Conservation (phyloP, 1,140 invertebrate genomes). For the Hyphantria cunea region DNA sequence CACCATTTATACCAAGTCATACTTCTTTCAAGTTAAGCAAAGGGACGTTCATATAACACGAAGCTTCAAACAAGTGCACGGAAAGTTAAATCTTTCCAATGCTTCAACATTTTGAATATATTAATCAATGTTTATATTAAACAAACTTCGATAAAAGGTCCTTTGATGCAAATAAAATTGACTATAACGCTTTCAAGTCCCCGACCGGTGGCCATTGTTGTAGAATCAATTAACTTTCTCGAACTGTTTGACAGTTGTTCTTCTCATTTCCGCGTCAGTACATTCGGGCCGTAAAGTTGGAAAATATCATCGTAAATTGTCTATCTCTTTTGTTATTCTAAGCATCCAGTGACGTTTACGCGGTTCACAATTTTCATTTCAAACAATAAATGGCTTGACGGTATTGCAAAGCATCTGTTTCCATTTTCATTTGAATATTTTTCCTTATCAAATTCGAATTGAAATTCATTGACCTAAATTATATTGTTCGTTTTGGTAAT, state of each 20-base stretch:
- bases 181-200: conserved; percentile 26
- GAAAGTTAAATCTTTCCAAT: conserved; percentile 29
- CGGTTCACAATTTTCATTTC: conserved; percentile 11
- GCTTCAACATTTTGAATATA: conserved; percentile 32
- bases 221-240: conserved; percentile 38
- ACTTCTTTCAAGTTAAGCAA: conserved; percentile 19
- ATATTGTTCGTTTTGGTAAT: background rate
- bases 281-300: conserved; percentile 29
- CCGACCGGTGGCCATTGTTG: conserved; percentile 29
- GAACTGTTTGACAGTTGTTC: conserved; percentile 35
- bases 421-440: conserved; percentile 9
- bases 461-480: background rate
- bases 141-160: conserved; percentile 29
- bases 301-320: conserved; percentile 29
- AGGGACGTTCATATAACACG: conserved; percentile 20
- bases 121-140: conserved; percentile 37
- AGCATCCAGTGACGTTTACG: conserved; percentile 19
- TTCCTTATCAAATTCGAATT: background rate
- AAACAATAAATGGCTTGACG: conserved; percentile 16
- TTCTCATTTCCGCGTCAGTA: conserved; percentile 27
- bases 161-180: conserved; percentile 38
- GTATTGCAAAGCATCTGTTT: conserved; percentile 3
- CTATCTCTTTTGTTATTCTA: conserved; percentile 6
- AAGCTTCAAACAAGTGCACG: conserved; percentile 11
- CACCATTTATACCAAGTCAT: conserved; percentile 14